Conservation (phyloP, 2,797 vertebrate species). For the Sciurus carolinensis region DNA sequence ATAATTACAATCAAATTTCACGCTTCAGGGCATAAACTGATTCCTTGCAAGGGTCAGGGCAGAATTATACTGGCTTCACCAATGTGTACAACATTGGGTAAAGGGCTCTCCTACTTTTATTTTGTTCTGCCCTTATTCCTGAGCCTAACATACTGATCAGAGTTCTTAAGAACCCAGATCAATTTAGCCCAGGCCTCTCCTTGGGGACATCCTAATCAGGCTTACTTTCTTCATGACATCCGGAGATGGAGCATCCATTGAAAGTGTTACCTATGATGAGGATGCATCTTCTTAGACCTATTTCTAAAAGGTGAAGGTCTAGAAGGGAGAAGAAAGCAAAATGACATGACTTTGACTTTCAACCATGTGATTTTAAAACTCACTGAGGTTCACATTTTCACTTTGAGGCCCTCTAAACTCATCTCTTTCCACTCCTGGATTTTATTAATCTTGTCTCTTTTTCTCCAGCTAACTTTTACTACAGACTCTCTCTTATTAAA, state of each 20-base stretch:
- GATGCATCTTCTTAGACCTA: neutral
- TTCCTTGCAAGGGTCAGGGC: constrained; percentile 77
- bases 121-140: constrained; percentile 41
- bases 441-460: neutral
- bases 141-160: neutral
- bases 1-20: constrained; percentile 86
- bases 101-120: constrained; percentile 50
- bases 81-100: neutral
- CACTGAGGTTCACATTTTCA: neutral
- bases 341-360: neutral
- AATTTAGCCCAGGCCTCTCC: neutral
- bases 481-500: constrained; percentile 27
- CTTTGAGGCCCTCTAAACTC: neutral
- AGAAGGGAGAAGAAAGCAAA: neutral
- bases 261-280: neutral
- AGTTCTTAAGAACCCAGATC: neutral
- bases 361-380: neutral
- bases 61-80: constrained; percentile 32
- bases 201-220: accelerated
- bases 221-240: neutral
- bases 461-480: neutral
- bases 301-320: neutral
- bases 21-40: constrained; percentile 81
- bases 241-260: neutral
- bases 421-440: accelerated